A percentile compares a stretch with the other conserved stretches of the same genome.
Evolutionary conservation across 23 tunicate species (phyloP).

Genomic region (Corella eumyota): DNA sequence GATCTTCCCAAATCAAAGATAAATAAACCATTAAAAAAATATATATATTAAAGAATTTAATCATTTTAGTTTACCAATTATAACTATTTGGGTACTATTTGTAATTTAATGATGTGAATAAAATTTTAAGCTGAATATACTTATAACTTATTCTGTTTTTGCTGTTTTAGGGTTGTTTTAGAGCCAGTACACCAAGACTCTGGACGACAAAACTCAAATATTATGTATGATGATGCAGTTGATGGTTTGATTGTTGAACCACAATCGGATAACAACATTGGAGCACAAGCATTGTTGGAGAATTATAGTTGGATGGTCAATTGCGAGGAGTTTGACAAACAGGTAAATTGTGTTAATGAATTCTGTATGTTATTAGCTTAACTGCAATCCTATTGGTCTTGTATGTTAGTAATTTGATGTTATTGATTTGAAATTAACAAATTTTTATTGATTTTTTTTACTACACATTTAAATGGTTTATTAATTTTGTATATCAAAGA

Average conservation of each 20-base stretch:
- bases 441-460: no score
- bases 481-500: no score
- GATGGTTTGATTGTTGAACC: not conserved
- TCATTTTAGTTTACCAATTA: not conserved
- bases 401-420: no score
- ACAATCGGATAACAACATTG: not conserved
- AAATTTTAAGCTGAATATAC: not conserved
- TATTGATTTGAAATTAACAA: no score
- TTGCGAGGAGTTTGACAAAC: constrained; percentile 57
- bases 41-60: no score
- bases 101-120: not conserved
- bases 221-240: not conserved
- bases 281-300: constrained; percentile 29
- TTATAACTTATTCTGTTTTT: not conserved
- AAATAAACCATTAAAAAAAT: no score
- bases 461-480: no score
- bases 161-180: no score
- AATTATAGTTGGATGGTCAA: constrained; percentile 83
- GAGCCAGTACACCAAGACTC: no score
- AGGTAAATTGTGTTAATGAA: constrained; percentile 31
- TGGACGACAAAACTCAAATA: no score
- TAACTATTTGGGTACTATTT: constrained; percentile 1
- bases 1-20: no score
- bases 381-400: no score
- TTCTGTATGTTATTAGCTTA: not conserved